Evolutionary conservation across 2,797 vertebrate species (phyloP), one percentile per base, ranked within the genome.

Genomic region (Intellagama lesueurii): DNA sequence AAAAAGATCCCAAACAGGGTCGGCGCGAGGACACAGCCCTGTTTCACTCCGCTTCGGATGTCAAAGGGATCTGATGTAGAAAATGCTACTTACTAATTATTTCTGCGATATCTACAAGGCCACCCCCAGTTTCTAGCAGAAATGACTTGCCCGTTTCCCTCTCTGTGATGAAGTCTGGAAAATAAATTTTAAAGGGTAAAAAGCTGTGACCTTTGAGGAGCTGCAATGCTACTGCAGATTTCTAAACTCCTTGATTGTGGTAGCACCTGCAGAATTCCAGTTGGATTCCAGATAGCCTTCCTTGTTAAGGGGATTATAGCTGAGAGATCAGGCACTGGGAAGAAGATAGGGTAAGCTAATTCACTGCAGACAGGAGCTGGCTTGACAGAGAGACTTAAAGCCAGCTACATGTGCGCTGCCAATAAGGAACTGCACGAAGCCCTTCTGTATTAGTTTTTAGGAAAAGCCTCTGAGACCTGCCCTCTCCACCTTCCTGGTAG

Each of bases 301-400:
- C n/a, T 9, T 26, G 3, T 80, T 35, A 87, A 87, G 64, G 35
- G 72, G 82, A 76, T 88, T 83, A 66, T 47, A 66, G 44, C 80
- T 44, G 47, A 4, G 77, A 72, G 86, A 28, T 81, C 47, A 56
- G 77, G 14, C 8, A 1, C n/a, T 47, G 26, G 40, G 14, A 0
- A 16, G 5, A 40, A 22, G 24, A 82, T 24, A 78, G 64, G 32
- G 44, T 56, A 56, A 84, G 68, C 30, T 79, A 32, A 70, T 78
- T 77, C 47, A 35, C 2, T 11, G 9, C 24, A 2, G 26, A 3
- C 19, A 8, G 12, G 44, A 76, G 83, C 76, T 28, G 72, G 72
- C 66, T 87, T 87, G 47, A 19, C 7, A 11, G 40, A 11, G 17
- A 26, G 26, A 3, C 28, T 82, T 81, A 73, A 47, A 32, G 2